These are phyloP conservation scores for Lottia gigantea DNA, from an alignment of 2,888 invertebrate genomes.

Conservation along the genomic window DNA sequence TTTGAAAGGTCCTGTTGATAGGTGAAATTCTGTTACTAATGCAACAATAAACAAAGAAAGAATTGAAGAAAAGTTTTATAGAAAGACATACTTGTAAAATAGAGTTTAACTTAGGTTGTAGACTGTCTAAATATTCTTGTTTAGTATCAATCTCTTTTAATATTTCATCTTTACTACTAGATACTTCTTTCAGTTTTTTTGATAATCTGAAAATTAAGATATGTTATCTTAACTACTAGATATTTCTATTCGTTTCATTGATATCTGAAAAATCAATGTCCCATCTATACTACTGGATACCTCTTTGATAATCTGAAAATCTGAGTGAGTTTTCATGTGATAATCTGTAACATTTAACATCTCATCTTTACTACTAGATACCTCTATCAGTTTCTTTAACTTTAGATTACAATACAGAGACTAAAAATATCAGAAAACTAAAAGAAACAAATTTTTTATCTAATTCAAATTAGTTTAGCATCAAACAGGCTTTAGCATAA, in stretches of 20 bases:
- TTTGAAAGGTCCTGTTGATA: too few relatives aligned
- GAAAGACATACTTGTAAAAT: conserved; percentile 73
- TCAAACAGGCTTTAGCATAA: too few relatives aligned
- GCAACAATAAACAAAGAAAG: too few relatives aligned
- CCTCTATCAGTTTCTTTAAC: background rate
- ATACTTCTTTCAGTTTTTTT: conserved; percentile 79
- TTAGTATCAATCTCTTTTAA: conserved; percentile 81
- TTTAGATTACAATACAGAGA: too few relatives aligned
- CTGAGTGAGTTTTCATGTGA: conserved; percentile 81
- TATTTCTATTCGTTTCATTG: conserved; percentile 80
- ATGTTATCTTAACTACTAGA: conserved; percentile 82
- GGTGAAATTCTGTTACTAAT: too few relatives aligned
- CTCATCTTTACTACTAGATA: background rate
- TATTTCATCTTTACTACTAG: conserved; percentile 81
- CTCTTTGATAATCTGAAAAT: too few relatives aligned
- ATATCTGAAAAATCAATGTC: conserved; percentile 74
- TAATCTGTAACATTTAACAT: conserved; percentile 67
- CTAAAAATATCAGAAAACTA: too few relatives aligned
- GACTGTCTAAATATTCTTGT: conserved; percentile 81
- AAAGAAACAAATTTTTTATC: too few relatives aligned
- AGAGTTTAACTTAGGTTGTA: conserved; percentile 81
- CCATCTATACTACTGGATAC: conserved; percentile 82
- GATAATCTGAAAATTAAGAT: conserved; percentile 73
- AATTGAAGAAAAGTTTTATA: too few relatives aligned
- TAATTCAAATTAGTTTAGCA: too few relatives aligned